Evolutionary conservation across 2,888 invertebrate species (phyloP), one percentile per base, ranked within the genome.

Genomic region (Shargacucullia verbasci): DNA sequence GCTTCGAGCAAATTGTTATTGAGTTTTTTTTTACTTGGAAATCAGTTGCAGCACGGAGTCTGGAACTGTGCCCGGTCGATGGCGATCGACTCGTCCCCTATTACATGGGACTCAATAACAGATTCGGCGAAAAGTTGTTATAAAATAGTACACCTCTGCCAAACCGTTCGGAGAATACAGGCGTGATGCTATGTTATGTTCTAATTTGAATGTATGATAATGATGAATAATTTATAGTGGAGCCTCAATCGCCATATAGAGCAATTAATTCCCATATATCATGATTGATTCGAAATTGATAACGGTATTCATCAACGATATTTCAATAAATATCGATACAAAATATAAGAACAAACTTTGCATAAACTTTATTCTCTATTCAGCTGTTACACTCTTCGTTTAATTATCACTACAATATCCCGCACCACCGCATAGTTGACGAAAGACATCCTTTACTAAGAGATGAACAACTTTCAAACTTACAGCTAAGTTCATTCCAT

Each of bases 361-460:
- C 11, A 31, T 25, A 13, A 49, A 25, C 8, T 10, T 0, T 13
- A 29, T 9, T 3, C 45, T 35, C 33, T 20, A 33, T 45, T 47
- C 34, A 40, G 41, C 57, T 66, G 44, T 48, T 34, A 35, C 27
- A 39, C 14, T 55, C 38, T 41, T 38, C 14, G 13, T 52, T 56
- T 66, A 76, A 71, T 67, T 63, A 66, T 64, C 54, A 49, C 59
- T 48, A 60, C 60, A 63, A 67, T 62, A 70, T 68, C 70, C 71
- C 75, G 70, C 58, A 56, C 57, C 58, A 40, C 39, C 33, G 37
- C 41, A 59, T 58, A 63, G 59, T 60, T 72, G 74, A 76, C 76
- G 75, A 76, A 71, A 64, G 60, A 37, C 72, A 70, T 79, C 79
- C 81, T 77, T 70, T 20, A 29, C 29, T 9, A 27, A 59, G 54